Evolutionary conservation across 1,140 invertebrate species (phyloP), one percentile per base, ranked within the genome.

Genomic region (Camponotus pennsylvanicus): DNA sequence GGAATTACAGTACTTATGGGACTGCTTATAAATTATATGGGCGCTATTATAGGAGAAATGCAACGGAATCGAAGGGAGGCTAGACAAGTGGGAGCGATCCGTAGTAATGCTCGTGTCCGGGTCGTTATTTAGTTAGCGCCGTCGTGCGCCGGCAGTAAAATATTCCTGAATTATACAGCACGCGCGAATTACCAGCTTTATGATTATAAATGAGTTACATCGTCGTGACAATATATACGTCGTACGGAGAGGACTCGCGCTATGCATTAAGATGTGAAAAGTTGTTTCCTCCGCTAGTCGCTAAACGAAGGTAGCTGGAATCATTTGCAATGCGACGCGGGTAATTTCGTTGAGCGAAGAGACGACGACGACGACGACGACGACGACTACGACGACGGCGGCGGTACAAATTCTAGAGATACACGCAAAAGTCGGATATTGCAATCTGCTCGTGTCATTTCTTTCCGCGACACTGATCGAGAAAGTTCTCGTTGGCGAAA

Each of bases 201-300:
- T 80, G 78, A 80, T 80, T 80, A 80, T 80, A 80, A 80, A 80
- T 80, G 78, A 80, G 78, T 70, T 80, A 66, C 78, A 80, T 59
- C 78, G 78, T 57, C 66, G 78, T 42, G 78, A 80, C 78, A 70
- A 80, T 80, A 80, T 80, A 80, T 80, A 80, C 40, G 78, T 70
- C 78, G 78, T 52, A 52, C 64, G 21, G 13, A 45, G 78, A 42
- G 78, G 78, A 80, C 71, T n/a, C 18, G n/a, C 67, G 78, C 66
- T 80, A 70, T 80, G 78, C 78, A 80, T 80, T 80, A 80, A 80
- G 78, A 80, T 80, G 78, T 80, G 78, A 80, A 80, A 80, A 80
- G 78, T 80, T 80, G 78, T 80, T 80, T 80, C 78, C 78, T 70
- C 78, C 45, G 64, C 49, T 80, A 70, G 78, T 80, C 64, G 77